These are phyloP conservation scores for Drosophila willistoni DNA, from an alignment of 1,140 invertebrate genomes.

Conservation along the genomic window DNA sequence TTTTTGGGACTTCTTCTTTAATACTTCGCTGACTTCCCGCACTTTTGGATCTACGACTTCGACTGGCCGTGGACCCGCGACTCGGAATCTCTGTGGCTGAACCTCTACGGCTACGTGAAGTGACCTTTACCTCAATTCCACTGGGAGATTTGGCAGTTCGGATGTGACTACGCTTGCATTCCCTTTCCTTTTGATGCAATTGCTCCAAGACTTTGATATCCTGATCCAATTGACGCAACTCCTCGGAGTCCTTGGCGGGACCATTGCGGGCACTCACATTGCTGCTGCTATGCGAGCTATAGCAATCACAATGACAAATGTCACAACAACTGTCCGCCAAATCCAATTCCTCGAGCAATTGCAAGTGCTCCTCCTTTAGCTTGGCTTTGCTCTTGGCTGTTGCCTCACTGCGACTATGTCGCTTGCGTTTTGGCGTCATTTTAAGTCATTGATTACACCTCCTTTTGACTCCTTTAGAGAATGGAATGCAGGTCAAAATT, in stretches of 20 bases:
- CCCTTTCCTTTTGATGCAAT: slow-evolving; percentile 41
- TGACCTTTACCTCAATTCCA: slow-evolving; percentile 24
- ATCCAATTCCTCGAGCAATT: slow-evolving; percentile 63
- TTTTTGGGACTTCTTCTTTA: neutral
- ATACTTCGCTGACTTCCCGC: slow-evolving; percentile 56
- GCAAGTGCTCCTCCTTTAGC: slow-evolving; percentile 53
- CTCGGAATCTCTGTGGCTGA: slow-evolving; percentile 43
- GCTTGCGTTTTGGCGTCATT: slow-evolving; percentile 67
- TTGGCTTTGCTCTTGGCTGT: slow-evolving; percentile 32
- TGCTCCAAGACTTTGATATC: slow-evolving; percentile 57
- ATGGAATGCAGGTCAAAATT: slow-evolving; percentile 20
- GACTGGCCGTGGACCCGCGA: slow-evolving; percentile 17
- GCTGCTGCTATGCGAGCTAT: slow-evolving; percentile 71
- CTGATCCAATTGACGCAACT: slow-evolving; percentile 57
- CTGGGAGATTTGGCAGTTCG: slow-evolving; percentile 58
- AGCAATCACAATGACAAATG: slow-evolving; percentile 80
- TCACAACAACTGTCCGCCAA: slow-evolving; percentile 74
- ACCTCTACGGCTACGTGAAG: slow-evolving; percentile 34
- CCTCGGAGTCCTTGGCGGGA: slow-evolving; percentile 20
- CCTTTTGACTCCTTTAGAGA: neutral
- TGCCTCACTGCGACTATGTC: slow-evolving; percentile 51
- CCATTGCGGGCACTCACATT: slow-evolving; percentile 33
- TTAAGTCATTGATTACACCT: neutral
- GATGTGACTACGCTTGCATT: slow-evolving; percentile 34
- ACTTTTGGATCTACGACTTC: slow-evolving; percentile 68